A percentile compares a stretch with the other conserved stretches of the same genome.
phyloP scores from a whole-genome alignment of 2,888 invertebrate species.

The Vandiemenella viatica region DNA sequence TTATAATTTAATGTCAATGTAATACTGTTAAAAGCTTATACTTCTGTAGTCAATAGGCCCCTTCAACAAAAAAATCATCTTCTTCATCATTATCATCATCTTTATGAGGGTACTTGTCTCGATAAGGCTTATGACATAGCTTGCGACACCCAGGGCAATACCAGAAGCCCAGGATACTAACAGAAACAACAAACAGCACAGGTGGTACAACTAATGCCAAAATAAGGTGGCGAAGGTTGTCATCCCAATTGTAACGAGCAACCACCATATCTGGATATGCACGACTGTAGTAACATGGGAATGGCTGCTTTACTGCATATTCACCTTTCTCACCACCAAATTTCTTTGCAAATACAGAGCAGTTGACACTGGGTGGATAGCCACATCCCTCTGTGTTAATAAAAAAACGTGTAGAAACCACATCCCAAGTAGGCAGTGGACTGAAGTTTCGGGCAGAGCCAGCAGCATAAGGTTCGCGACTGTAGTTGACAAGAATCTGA shows the following conservation, averaged over 20 bases:
- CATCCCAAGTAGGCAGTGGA: conserved; percentile 47
- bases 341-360: conserved; percentile 56
- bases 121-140: conserved; percentile 52
- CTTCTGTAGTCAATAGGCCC: too few species aligned
- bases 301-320: conserved; percentile 42
- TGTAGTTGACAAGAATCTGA: conserved; percentile 65
- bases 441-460: conserved; percentile 36
- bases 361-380: conserved; percentile 72
- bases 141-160: conserved; percentile 48
- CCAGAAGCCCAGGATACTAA: conserved; percentile 78
- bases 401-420: conserved; percentile 61
- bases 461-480: conserved; percentile 47
- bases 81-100: too few species aligned
- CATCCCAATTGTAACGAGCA: conserved; percentile 63
- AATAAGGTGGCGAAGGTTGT: conserved; percentile 64
- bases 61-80: too few species aligned
- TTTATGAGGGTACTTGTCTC: conserved; percentile 60
- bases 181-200: conserved; percentile 64
- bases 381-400: conserved; percentile 86
- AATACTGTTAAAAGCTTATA: too few species aligned
- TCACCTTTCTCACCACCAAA: conserved; percentile 58
- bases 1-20: too few species aligned
- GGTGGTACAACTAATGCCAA: conserved; percentile 71
- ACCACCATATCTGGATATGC: conserved; percentile 73
- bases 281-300: conserved; percentile 77